Percentiles rank a stretch among this genome's conserved stretches.
Evolutionary conservation across 1,140 invertebrate species (phyloP).

Genomic region (Pinna nobilis): DNA sequence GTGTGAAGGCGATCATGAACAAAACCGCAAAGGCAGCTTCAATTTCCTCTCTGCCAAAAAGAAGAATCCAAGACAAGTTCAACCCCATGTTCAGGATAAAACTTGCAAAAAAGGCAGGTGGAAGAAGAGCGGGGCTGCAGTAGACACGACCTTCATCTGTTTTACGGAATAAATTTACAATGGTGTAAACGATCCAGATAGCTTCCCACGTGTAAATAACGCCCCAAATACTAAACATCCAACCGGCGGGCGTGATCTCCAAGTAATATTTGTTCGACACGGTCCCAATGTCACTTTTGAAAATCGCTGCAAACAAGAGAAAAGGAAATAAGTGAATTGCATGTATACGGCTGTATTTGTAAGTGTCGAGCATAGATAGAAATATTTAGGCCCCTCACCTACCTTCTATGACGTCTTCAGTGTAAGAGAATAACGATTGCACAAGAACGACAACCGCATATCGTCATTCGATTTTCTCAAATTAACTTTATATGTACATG

Average conservation of each 20-base stretch:
- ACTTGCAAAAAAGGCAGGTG: constrained; percentile 47
- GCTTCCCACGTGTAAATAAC: constrained; percentile 68
- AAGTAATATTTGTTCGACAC: constrained; percentile 59
- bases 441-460: too few relatives aligned
- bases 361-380: too few relatives aligned
- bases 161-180: constrained; percentile 58
- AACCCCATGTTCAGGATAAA: constrained; percentile 52
- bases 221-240: constrained; percentile 70
- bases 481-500: background rate
- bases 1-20: constrained; percentile 55
- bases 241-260: constrained; percentile 63
- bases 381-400: background rate
- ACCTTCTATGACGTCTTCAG: background rate
- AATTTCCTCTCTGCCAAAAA: constrained; percentile 61
- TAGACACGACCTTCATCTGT: constrained; percentile 48
- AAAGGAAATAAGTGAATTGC: too few relatives aligned
- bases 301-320: constrained; percentile 51
- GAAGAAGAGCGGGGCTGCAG: constrained; percentile 51
- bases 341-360: too few relatives aligned
- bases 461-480: too few relatives aligned
- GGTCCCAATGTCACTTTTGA: constrained; percentile 43
- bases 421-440: too few relatives aligned
- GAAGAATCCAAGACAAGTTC: constrained; percentile 68
- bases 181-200: constrained; percentile 60
- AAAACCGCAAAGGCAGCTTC: constrained; percentile 43